phyloP scores from a whole-genome alignment of 2,113 vertebrate species.

The Clarias batrachus region DNA sequence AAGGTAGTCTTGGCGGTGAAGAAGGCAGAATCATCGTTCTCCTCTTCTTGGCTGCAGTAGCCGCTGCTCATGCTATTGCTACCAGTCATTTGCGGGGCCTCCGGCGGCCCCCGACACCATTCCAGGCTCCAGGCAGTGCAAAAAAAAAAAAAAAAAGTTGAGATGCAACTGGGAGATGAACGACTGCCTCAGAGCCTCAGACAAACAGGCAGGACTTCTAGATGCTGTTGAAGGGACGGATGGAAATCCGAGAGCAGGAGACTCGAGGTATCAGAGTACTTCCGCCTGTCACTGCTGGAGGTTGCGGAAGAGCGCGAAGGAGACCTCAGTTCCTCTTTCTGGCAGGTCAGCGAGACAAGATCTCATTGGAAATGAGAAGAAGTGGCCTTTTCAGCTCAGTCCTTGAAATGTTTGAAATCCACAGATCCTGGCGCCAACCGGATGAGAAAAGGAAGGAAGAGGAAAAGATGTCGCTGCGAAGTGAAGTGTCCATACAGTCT shows the following conservation, averaged over 20 bases:
- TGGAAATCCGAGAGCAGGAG: conserved; percentile 63
- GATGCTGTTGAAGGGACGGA: conserved; percentile 47
- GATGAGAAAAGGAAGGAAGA: conserved; percentile 24
- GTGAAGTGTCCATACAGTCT: conserved; percentile 3
- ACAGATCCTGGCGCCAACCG: not conserved
- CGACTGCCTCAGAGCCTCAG: conserved; percentile 53
- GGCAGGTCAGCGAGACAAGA: conserved; percentile 27
- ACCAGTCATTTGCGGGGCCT: conserved; percentile 73
- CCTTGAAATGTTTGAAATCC: not conserved
- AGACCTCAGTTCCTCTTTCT: conserved; percentile 45
- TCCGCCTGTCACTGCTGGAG: not conserved
- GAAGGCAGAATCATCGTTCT: conserved; percentile 87
- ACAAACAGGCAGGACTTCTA: conserved; percentile 43
- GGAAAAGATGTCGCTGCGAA: conserved; percentile 11
- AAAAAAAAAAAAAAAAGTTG: not conserved
- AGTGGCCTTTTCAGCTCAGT: not conserved
- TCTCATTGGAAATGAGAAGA: conserved; percentile 19
- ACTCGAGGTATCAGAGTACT: conserved; percentile 53
- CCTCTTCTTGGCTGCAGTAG: conserved; percentile 95
- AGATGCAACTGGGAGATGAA: conserved; percentile 48
- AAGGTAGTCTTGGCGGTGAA: conserved; percentile 96
- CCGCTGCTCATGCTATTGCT: conserved; percentile 96
- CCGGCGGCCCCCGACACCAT: conserved; percentile 53
- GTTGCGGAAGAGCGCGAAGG: not conserved
- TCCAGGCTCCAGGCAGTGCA: conserved; percentile 43